Evolutionary conservation across 1,140 invertebrate species (phyloP).

Genomic region (Meloidogyne hapla): DNA sequence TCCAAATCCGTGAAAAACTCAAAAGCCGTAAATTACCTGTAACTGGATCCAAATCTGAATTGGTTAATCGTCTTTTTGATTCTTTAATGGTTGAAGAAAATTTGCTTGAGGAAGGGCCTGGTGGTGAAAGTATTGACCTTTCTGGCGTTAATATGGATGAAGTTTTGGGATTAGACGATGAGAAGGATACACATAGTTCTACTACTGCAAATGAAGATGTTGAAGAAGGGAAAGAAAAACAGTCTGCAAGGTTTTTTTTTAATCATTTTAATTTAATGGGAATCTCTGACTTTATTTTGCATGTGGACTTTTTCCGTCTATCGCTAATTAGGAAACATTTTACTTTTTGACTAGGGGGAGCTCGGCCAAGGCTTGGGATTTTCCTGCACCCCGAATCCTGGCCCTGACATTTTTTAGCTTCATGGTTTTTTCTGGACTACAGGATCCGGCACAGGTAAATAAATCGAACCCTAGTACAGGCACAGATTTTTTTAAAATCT

Average conservation of each 20-base stretch:
- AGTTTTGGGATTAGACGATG: slow-evolving; percentile 33
- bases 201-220: neutral
- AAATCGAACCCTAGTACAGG: no score
- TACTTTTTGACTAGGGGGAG: no score
- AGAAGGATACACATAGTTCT: slow-evolving; percentile 27
- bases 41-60: slow-evolving; percentile 40
- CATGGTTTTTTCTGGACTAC: no score
- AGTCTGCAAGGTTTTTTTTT: slow-evolving; percentile 14
- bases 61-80: slow-evolving; percentile 39
- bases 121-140: slow-evolving; percentile 30
- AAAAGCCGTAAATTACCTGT: slow-evolving; percentile 32
- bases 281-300: neutral
- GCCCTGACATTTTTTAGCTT: no score
- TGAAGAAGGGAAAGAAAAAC: slow-evolving; percentile 25
- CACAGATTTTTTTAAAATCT: no score
- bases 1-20: slow-evolving; percentile 45
- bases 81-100: slow-evolving; percentile 43
- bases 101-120: slow-evolving; percentile 35
- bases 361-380: no score
- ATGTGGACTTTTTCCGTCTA: no score
- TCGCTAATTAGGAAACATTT: no score
- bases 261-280: no score
- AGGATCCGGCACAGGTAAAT: no score
- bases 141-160: slow-evolving; percentile 33
- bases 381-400: no score